Evolutionary conservation across 2,113 vertebrate species (phyloP), one percentile per base, ranked within the genome.

Genomic region (Puntigrus tetrazona): DNA sequence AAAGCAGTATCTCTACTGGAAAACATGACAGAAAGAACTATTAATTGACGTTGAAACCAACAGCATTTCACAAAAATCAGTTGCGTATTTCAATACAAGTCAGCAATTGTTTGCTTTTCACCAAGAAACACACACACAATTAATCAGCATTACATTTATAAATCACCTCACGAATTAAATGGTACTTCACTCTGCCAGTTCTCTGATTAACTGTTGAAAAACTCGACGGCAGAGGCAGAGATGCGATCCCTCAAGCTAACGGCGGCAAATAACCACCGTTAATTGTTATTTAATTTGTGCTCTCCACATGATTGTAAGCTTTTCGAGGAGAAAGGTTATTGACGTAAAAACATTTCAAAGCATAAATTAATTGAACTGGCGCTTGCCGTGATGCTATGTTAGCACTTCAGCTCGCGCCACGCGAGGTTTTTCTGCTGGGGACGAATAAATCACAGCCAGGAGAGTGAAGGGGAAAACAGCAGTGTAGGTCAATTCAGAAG

Each of bases 81-180:
- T 69, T 16, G 7, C 36, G 18, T 69, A 36, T 22, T 69, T 69
- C 36, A 36, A 69, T 16, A 69, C 8, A 38, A 65, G 61, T 31
- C 61, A 69, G 65, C 11, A 20, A 38, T 38, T 36, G 65, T 38
- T 36, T 10, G 4, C 8, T 38, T 69, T 67, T 34, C 3, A 36
- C 16, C 16, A 4, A 34, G 31, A 67, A 36, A 85, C 22, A 50
- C 80, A 74, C 69, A 84, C 65, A 36, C 63, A 81, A 76, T 85
- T 82, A 91, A 92, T 91, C 88, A 84, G 72, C 83, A 82, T 88
- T 81, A 90, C 89, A 85, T 90, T 90, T 88, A 88, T 90, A 92
- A 91, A 92, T 89, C 85, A 88, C 85, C 67, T 61, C 76, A 59
- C 88, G 88, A 89, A 88, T 89, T 87, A 85, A 90, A 69, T 81